Evolutionary conservation across 2,797 vertebrate species (phyloP), one percentile per base, ranked within the genome.

Genomic region (Alfaro cultratus): DNA sequence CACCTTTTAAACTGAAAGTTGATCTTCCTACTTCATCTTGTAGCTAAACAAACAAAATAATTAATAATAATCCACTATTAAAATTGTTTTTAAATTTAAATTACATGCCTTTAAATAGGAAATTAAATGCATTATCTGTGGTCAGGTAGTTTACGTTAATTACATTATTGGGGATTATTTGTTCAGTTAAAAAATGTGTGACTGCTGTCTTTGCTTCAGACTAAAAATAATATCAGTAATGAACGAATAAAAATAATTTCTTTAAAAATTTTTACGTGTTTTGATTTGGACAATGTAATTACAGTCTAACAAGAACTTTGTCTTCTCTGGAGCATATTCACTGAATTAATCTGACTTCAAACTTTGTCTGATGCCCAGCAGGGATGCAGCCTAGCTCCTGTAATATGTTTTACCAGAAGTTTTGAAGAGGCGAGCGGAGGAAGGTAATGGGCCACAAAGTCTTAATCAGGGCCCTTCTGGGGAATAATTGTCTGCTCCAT

Each of bases 381-480:
- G 84, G 87, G 80, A 80, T 34, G 64, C 57, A 9, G 15, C 79
- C 57, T 10, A 68, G 76, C 31, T 78, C 82, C 55, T 12, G 53
- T 13, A 60, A 4, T 4, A 43, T 75, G 41, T 70, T 80, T 74
- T 11, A 39, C 41, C 79, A 5, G 74, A 79, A 73, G 77, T 80
- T 80, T 86, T 47, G 74, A 46, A 16, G 53, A 81, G 76, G 55
- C 31, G 3, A 83, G 76, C 70, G 23, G 64, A 34, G 31, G 76
- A 85, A 79, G 83, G 73, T 90, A 93, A 93, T 93, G 90, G 91
- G 79, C 84, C 86, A 85, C 90, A 87, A 80, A 84, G 85, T 87
- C 83, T 87, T 90, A 84, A 93, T 92, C 88, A 90, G 76, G 80
- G 78, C 77, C 86, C 87, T 88, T 85, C 75, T 77, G 79, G 85